Percentiles rank a stretch among this genome's conserved stretches.
These are phyloP conservation scores for Leptopilina drosophilae DNA, from an alignment of 2,888 invertebrate species.

Conservation along the genomic window DNA sequence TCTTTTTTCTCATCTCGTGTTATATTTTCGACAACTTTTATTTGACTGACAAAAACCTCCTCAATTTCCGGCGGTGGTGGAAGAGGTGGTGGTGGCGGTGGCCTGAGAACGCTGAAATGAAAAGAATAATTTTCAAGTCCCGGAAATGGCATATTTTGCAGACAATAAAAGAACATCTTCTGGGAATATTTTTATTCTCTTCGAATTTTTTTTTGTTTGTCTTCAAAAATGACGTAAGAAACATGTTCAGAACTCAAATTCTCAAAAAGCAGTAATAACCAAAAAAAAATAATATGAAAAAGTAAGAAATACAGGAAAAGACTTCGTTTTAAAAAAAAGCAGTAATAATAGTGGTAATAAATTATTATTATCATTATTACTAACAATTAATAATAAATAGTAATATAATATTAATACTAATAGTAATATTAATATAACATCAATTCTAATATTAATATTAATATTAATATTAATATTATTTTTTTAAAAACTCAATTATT, in stretches of 20 bases:
- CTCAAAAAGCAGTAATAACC: no score
- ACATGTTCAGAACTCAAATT: no score
- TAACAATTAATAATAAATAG: no score
- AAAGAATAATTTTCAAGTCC: conserved; percentile 4
- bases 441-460: no score
- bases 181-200: not conserved
- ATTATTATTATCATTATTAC: no score
- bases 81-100: conserved; percentile 68
- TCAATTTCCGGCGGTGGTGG: conserved; percentile 72
- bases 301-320: not conserved
- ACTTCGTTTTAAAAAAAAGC: not conserved
- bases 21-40: conserved; percentile 60
- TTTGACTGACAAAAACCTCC: conserved; percentile 64
- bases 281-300: not conserved
- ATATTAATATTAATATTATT: no score
- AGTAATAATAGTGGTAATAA: no score
- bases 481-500: no score
- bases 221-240: not conserved
- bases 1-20: conserved; percentile 66
- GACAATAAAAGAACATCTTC: not conserved
- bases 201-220: not conserved
- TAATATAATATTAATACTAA: no score
- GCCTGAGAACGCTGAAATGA: conserved; percentile 49
- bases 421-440: no score
- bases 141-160: conserved; percentile 19